These are phyloP conservation scores for Pomacea maculata DNA, from an alignment of 1,140 invertebrate genomes.

Conservation along the genomic window DNA sequence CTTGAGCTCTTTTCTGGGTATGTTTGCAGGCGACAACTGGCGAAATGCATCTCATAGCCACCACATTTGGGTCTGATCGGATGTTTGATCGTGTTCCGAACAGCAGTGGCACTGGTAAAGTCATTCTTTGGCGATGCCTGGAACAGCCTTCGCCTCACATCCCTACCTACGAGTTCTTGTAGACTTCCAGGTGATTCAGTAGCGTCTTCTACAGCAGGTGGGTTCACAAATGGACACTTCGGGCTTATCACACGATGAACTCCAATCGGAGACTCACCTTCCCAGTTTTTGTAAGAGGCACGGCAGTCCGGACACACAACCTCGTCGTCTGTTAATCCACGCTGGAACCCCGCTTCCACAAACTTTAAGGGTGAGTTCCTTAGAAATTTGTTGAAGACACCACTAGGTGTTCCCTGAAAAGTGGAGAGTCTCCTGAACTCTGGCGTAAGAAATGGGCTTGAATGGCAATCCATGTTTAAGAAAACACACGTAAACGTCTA, in stretches of 20 bases:
- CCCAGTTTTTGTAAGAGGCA: background rate
- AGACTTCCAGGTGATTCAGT: background rate
- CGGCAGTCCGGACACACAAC: background rate
- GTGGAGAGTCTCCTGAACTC: background rate
- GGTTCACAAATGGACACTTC: constrained; percentile 1
- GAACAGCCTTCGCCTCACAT: background rate
- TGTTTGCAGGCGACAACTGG: background rate
- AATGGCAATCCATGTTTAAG: background rate
- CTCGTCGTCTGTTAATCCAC: background rate
- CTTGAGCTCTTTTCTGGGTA: background rate
- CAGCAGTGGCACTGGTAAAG: background rate
- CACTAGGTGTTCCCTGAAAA: background rate
- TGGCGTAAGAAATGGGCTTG: background rate
- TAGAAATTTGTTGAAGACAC: background rate
- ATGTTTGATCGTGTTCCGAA: background rate
- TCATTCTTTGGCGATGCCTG: background rate
- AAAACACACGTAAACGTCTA: background rate
- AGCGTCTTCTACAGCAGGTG: no score
- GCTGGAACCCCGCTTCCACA: background rate
- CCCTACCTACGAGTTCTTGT: background rate
- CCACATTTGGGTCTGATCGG: background rate
- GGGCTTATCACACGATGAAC: constrained; percentile 2
- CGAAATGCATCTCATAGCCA: background rate
- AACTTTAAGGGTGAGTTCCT: background rate
- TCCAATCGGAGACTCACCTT: background rate